These are phyloP conservation scores for Pheucticus melanocephalus DNA, from an alignment of 2,113 vertebrate genomes.

Conservation along the genomic window DNA sequence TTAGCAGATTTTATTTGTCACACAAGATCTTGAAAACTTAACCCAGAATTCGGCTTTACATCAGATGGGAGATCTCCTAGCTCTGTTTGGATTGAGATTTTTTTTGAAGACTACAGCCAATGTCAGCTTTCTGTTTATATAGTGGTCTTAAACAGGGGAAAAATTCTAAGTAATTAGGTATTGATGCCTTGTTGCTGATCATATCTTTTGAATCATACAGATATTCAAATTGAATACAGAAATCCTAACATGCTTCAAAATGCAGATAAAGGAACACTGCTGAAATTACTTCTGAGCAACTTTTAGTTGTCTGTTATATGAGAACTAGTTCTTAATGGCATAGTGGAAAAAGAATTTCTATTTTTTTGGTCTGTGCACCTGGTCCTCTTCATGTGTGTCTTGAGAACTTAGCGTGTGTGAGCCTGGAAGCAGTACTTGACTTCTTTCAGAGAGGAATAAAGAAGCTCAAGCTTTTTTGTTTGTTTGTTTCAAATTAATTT, in stretches of 20 bases:
- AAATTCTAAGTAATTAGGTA: neutral
- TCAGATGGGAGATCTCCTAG: neutral
- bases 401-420: neutral
- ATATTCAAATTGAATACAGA: neutral
- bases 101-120: neutral
- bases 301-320: neutral
- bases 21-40: neutral
- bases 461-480: rapidly evolving
- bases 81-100: neutral
- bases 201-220: neutral
- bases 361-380: neutral
- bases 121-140: neutral
- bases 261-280: neutral
- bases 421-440: neutral
- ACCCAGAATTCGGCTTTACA: neutral
- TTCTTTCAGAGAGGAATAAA: neutral
- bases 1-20: neutral
- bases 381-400: neutral
- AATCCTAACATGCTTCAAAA: neutral
- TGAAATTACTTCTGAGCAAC: neutral
- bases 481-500: neutral
- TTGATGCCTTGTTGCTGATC: neutral
- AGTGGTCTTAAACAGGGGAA: neutral
- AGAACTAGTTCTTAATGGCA: neutral
- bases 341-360: neutral